phyloP scores from a whole-genome alignment of 2,113 vertebrate species.

The Myrmecophaga tridactyla region DNA sequence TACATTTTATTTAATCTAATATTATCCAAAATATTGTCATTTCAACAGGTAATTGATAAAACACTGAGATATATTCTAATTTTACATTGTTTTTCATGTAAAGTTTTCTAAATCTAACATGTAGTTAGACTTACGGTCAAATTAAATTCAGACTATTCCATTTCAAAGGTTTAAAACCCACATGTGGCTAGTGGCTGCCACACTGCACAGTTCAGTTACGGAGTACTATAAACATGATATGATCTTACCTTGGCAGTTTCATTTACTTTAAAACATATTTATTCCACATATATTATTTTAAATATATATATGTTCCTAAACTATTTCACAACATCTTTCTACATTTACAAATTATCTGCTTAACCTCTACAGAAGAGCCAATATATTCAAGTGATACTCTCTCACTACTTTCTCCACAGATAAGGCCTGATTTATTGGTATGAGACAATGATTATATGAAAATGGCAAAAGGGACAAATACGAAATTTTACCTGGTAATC shows the following conservation, averaged over 20 bases:
- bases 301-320: not conserved
- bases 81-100: not conserved
- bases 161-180: not conserved
- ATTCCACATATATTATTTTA: not conserved
- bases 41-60: not conserved
- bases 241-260: conserved; percentile 1
- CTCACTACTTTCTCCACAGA: not conserved
- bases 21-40: not conserved
- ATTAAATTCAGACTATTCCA: conserved; percentile 13
- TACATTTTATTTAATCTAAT: not conserved
- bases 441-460: not conserved
- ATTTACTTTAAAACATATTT: conserved; percentile 2
- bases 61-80: conserved; percentile 23
- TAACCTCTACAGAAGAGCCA: not conserved
- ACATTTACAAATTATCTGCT: not conserved
- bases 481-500: conserved; percentile 92
- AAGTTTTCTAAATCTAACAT: conserved; percentile 23
- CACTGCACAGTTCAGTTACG: not conserved
- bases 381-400: not conserved
- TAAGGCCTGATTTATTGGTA: not conserved
- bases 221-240: not conserved
- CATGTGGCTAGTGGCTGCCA: not conserved
- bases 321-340: not conserved
- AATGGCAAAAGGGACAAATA: conserved; percentile 25
- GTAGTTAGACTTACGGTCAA: not conserved